A percentile compares a stretch with the other conserved stretches of the same genome.
phyloP scores from a whole-genome alignment of 2,888 invertebrate genomes.

The Eudasyphora cyanicolor region DNA sequence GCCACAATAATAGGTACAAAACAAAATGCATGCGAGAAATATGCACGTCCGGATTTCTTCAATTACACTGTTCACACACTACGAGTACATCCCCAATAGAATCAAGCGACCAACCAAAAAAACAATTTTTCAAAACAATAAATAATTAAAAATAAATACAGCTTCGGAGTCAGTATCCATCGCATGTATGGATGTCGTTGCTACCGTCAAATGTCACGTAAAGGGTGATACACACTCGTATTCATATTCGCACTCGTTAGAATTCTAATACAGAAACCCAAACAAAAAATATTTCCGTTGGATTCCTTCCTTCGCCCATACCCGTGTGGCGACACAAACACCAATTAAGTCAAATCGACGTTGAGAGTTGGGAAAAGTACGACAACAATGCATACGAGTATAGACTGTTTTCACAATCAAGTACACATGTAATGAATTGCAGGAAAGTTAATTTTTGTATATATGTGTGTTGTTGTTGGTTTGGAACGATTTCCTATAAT shows the following conservation, averaged over 20 bases:
- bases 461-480: too few species aligned
- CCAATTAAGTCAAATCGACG: neutral
- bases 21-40: neutral
- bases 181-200: too few species aligned
- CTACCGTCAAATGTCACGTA: conserved; percentile 17
- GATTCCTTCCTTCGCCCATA: neutral
- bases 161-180: neutral
- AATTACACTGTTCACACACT: neutral
- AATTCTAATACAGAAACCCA: conserved; percentile 1
- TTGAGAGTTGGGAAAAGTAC: neutral
- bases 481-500: too few species aligned
- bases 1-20: neutral
- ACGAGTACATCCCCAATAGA: neutral
- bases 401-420: neutral
- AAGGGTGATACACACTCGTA: conserved; percentile 4
- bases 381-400: neutral
- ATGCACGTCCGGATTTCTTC: conserved; percentile 16
- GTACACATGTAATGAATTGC: neutral
- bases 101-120: conserved; percentile 6
- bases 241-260: neutral
- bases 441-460: too few species aligned
- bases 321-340: neutral
- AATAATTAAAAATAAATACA: neutral
- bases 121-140: neutral
- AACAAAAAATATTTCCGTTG: conserved; percentile 1